A percentile compares a stretch with the other conserved stretches of the same genome.
phyloP scores from a whole-genome alignment of 2,113 vertebrate genomes.

The Perognathus longimembris region DNA sequence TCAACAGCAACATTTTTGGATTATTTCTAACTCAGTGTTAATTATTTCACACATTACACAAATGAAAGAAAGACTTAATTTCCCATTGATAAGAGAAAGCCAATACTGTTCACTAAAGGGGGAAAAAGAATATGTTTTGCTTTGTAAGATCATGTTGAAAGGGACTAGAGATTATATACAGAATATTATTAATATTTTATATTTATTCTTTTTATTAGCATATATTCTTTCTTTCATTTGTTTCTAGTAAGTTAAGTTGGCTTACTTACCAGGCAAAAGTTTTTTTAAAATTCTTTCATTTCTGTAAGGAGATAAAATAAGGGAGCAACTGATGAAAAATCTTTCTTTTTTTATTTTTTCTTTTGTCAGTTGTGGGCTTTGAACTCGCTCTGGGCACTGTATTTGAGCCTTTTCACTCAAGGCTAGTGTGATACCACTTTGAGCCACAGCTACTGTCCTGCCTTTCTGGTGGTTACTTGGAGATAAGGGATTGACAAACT shows the following conservation, averaged over 20 bases:
- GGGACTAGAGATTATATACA: neutral
- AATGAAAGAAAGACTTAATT: conserved; percentile 30
- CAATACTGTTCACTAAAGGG: neutral
- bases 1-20: conserved; percentile 16
- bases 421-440: too few relatives aligned
- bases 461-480: too few relatives aligned
- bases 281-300: neutral
- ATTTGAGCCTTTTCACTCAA: too few relatives aligned
- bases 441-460: too few relatives aligned
- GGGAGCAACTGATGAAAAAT: neutral
- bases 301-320: conserved; percentile 30
- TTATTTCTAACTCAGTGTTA: conserved; percentile 14
- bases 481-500: too few relatives aligned
- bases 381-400: too few relatives aligned
- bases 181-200: conserved; percentile 13
- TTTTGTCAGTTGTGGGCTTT: too few relatives aligned
- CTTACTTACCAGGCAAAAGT: conserved; percentile 42
- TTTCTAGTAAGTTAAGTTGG: neutral
- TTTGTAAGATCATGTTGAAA: neutral
- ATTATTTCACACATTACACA: conserved; percentile 31
- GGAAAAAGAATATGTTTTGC: neutral
- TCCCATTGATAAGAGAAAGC: conserved; percentile 18
- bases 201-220: conserved; percentile 9
- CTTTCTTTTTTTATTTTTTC: too few relatives aligned
- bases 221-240: neutral